Conservation (phyloP, 2,888 invertebrate genomes). For the Leptura quadrifasciata region DNA sequence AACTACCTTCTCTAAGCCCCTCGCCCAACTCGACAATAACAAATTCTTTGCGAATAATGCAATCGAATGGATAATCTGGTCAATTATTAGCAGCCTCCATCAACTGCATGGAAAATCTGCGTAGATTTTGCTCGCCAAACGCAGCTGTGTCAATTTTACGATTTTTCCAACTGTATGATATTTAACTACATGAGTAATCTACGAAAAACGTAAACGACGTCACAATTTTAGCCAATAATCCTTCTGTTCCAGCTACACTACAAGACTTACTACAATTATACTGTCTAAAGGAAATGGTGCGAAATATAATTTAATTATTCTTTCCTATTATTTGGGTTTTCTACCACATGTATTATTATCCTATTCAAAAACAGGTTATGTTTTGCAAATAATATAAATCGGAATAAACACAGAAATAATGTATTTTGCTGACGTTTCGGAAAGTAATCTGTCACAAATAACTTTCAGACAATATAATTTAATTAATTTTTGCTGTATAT, state of each 20-base stretch:
- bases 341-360: too few species aligned
- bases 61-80: constrained; percentile 79
- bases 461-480: too few species aligned
- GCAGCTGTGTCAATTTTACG: constrained; percentile 91
- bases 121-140: constrained; percentile 89
- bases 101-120: constrained; percentile 86
- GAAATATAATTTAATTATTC: too few species aligned
- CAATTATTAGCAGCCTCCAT: constrained; percentile 86
- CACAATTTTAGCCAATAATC: constrained; percentile 80
- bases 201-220: constrained; percentile 78
- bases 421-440: too few species aligned
- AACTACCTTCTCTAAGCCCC: constrained; percentile 91
- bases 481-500: too few species aligned
- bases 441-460: too few species aligned
- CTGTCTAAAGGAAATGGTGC: constrained; percentile 84
- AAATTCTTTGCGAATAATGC: constrained; percentile 68
- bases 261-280: too few species aligned
- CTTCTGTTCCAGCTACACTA: constrained; percentile 85
- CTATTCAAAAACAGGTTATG: too few species aligned
- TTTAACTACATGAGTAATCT: constrained; percentile 91
- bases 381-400: too few species aligned
- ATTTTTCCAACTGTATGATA: constrained; percentile 95
- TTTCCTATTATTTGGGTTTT: too few species aligned
- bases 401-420: too few species aligned
- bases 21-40: constrained; percentile 72